Base-by-base conservation (phyloP, 2,888 invertebrate species). In the Leucania comma region DNA sequence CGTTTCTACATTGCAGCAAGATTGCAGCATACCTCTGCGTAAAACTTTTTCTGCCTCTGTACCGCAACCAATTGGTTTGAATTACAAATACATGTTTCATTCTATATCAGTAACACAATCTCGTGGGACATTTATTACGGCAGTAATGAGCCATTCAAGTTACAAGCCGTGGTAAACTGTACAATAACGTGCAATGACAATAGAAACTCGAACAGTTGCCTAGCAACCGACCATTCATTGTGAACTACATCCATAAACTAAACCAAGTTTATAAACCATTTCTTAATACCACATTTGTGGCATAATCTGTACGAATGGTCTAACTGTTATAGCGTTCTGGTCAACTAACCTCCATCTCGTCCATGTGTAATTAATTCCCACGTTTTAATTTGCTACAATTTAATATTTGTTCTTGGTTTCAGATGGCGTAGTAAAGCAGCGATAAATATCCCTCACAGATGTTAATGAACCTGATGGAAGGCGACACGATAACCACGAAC, bases 391-490 rank as follows among this genome's bases (percentile, higher is more conserved):
- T 60, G n/a, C 58, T 63, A 62, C 38, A 50, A n/a, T 22, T 61
- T 22, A 24, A 51, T 29, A 48, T 68, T 68, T 70, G 24, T 86
- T 85, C 66, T 86, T 93, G 92, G 91, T 95, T 95, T 66, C 94
- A 96, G 95, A 94, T 95, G 95, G 92, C 93, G 92, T 93, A 95
- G 91, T 90, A 89, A 92, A 93, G 89, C 90, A 87, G 89, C 86
- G 83, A 84, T 87, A 89, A 87, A 90, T 82, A 90, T 89, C 88
- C 90, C 90, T 85, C 88, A 90, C 93, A 92, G 92, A 95, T 93
- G 93, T 82, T 92, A 90, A 85, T 93, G 68, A 93, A 89, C 90
- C 92, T 92, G 88, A 96, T 95, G 95, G 95, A 95, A 91, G 93
- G 91, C 79, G 92, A 94, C 85, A 84, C 93, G 82, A 88, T 94